A percentile compares a stretch with the other conserved stretches of the same genome.
Conservation (phyloP, 2,797 vertebrate genomes). For the Gymnocypris eckloni region DNA sequence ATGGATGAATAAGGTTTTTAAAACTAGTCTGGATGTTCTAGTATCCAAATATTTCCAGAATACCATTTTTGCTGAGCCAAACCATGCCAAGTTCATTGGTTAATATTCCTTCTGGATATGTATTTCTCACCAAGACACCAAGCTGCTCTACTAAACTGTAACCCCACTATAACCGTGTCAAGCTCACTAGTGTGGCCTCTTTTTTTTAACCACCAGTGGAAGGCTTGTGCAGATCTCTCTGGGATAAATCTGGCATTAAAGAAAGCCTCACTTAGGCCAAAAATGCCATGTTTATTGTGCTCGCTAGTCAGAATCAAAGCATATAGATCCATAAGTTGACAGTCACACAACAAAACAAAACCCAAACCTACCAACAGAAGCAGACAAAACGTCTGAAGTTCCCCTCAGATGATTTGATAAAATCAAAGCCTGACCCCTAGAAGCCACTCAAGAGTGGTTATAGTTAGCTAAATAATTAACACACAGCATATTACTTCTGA, state of each 20-base stretch:
- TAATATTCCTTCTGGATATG: constrained; percentile 3
- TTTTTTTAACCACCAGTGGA: not conserved
- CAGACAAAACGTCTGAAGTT: constrained; percentile 14
- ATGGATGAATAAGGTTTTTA: not conserved
- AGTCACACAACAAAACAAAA: constrained; percentile 18
- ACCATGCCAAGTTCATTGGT: not conserved
- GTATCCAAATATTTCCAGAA: not conserved
- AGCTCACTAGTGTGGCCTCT: constrained; percentile 13
- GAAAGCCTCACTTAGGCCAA: not conserved
- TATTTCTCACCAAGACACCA: not conserved
- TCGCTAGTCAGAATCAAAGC: not conserved
- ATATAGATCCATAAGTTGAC: not conserved
- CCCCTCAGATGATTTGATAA: constrained; percentile 2
- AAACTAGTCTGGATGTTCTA: not conserved
- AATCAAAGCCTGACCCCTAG: constrained; percentile 12
- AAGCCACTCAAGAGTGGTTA: constrained; percentile 1
- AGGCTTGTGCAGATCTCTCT: not conserved
- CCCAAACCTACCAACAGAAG: constrained; percentile 20
- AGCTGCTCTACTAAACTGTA: not conserved
- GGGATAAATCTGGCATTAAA: not conserved
- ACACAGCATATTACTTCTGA: not conserved
- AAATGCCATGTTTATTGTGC: not conserved
- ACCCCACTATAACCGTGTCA: not conserved
- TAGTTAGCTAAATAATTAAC: constrained; percentile 40
- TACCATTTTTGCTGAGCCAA: not conserved